phyloP scores from a whole-genome alignment of 1,140 invertebrate genomes.

The Drosophila murphyi region DNA sequence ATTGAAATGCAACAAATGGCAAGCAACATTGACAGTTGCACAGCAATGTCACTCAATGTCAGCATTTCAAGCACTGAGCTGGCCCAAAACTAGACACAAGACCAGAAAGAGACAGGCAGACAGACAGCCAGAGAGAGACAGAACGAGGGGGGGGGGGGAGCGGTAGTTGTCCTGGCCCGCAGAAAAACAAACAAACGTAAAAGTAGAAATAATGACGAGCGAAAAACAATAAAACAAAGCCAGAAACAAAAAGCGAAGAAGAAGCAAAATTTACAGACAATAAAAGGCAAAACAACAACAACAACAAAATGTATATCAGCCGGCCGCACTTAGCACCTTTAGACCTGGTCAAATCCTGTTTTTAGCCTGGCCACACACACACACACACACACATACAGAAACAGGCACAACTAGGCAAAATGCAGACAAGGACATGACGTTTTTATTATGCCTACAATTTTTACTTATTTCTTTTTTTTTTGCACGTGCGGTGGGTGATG shows the following conservation, averaged over 20 bases:
- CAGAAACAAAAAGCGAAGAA: conserved; percentile 28
- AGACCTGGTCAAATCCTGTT: conserved; percentile 27
- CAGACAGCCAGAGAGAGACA: conserved; percentile 9
- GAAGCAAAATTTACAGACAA: conserved; percentile 71
- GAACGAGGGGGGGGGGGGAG: neutral
- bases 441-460: conserved; percentile 70
- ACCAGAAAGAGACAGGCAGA: neutral
- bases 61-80: conserved; percentile 34
- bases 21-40: conserved; percentile 60
- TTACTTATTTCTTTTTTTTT: conserved; percentile 4
- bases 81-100: conserved; percentile 8
- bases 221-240: conserved; percentile 78
- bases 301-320: conserved; percentile 43
- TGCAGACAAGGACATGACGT: conserved; percentile 76
- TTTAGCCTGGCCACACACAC: conserved; percentile 59
- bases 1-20: conserved; percentile 23
- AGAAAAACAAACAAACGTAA: conserved; percentile 71
- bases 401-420: conserved; percentile 15
- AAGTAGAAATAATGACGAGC: conserved; percentile 77
- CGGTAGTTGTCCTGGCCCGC: conserved; percentile 22
- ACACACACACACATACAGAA: conserved; percentile 37
- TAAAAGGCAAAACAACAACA: conserved; percentile 50
- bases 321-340: conserved; percentile 75
- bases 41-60: conserved; percentile 74
- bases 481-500: conserved; percentile 34